A percentile compares a stretch with the other conserved stretches of the same genome.
Conservation (phyloP, 2,797 vertebrate genomes). For the Mormyrops boulengeri region DNA sequence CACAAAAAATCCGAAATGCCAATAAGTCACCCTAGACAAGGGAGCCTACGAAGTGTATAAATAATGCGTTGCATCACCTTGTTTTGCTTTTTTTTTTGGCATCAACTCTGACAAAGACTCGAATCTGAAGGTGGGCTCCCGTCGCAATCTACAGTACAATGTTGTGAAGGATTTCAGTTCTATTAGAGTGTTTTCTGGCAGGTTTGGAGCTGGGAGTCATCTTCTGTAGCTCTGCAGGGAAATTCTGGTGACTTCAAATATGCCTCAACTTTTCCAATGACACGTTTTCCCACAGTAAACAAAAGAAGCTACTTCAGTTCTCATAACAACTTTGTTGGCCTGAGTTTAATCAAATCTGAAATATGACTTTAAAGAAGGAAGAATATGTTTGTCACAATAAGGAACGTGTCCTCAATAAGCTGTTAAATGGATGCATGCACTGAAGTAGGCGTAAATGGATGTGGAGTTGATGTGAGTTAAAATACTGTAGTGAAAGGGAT, state of each 20-base stretch:
- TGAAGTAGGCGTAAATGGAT: slow-evolving; percentile 3
- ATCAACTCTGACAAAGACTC: background rate
- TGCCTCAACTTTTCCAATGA: background rate
- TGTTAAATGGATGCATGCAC: background rate
- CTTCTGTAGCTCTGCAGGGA: slow-evolving; percentile 3
- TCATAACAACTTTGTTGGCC: background rate
- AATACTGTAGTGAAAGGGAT: background rate
- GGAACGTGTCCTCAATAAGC: background rate
- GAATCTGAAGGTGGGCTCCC: background rate
- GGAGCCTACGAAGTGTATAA: background rate
- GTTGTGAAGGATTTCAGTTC: background rate
- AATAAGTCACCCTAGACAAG: background rate
- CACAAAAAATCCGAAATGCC: background rate
- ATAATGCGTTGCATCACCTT: background rate
- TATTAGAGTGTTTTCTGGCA: background rate
- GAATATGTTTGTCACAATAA: slow-evolving; percentile 4
- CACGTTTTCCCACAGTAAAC: background rate
- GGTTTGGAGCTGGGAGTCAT: background rate
- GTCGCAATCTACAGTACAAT: background rate
- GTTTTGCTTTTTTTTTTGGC: background rate
- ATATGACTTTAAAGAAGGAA: background rate
- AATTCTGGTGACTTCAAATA: background rate
- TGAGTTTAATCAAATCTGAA: slow-evolving; percentile 2
- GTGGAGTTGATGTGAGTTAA: background rate
- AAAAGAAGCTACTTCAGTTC: background rate